Percentiles rank a stretch among this genome's conserved stretches.
Evolutionary conservation across 2,888 invertebrate genomes (phyloP).

Genomic region (Torymus aiolomorphi): DNA sequence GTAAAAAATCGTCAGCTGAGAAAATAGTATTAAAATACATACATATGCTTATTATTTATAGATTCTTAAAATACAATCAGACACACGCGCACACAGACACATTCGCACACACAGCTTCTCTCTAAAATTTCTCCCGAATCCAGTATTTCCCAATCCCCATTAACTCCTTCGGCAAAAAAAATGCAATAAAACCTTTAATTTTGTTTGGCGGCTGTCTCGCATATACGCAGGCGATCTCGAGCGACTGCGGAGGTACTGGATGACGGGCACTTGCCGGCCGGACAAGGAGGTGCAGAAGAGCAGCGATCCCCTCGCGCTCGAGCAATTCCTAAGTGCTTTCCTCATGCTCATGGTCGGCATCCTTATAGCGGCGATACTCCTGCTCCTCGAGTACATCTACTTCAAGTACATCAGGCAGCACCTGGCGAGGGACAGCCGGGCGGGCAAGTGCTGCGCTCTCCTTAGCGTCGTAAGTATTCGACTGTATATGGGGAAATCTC

Average conservation of each 20-base stretch:
- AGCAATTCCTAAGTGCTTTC: constrained; percentile 98
- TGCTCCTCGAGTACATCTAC: constrained; percentile 94
- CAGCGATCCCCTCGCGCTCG: constrained; percentile 91
- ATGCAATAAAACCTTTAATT: no score
- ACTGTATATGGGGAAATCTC: no score
- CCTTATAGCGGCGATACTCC: constrained; percentile 89
- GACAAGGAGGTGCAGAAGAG: constrained; percentile 94
- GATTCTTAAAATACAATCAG: no score
- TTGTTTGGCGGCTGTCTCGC: no score
- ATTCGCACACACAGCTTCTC: no score
- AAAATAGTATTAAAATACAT: no score
- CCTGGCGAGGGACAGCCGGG: constrained; percentile 90
- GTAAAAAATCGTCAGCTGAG: no score
- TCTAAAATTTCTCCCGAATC: no score
- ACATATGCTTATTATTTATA: no score
- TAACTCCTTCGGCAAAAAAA: no score
- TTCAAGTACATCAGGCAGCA: constrained; percentile 94
- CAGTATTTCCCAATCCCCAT: no score
- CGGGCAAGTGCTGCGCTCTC: constrained; percentile 91
- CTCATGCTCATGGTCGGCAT: constrained; percentile 96
- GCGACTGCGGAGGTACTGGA: constrained; percentile 95
- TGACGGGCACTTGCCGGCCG: constrained; percentile 96
- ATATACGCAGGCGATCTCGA: constrained; percentile 87
- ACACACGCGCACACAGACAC: no score
- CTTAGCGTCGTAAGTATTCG: constrained; percentile 93